These are phyloP conservation scores for Brienomyrus brachyistius DNA, from an alignment of 2,113 vertebrate genomes.

Conservation along the genomic window DNA sequence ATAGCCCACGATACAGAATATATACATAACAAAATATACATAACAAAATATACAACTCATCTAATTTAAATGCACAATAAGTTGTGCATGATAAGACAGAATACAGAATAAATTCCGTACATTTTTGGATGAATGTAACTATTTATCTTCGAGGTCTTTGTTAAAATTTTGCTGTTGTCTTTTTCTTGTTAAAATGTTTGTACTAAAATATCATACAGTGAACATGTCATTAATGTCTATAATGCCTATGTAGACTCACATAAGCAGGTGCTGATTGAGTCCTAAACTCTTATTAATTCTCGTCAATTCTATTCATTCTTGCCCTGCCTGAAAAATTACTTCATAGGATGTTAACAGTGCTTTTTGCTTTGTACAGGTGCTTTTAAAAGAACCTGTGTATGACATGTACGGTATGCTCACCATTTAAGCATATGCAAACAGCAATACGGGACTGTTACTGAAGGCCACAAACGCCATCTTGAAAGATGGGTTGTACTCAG, in stretches of 20 bases:
- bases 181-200: background rate
- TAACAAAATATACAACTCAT: background rate
- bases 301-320: background rate
- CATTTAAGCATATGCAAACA: background rate
- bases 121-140: background rate
- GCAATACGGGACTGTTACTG: background rate
- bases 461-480: background rate
- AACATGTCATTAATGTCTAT: background rate
- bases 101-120: background rate
- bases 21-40: background rate
- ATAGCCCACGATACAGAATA: background rate
- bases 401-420: background rate
- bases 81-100: background rate
- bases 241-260: background rate
- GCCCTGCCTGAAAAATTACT: background rate
- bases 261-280: background rate
- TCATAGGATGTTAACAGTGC: background rate
- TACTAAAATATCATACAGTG: background rate
- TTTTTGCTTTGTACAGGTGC: background rate
- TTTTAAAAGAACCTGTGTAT: background rate
- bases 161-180: background rate
- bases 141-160: background rate
- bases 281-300: background rate
- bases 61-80: too few relatives aligned
- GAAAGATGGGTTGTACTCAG: conserved; percentile 11